phyloP scores from a whole-genome alignment of 2,113 vertebrate genomes.

The Carassius carassius region DNA sequence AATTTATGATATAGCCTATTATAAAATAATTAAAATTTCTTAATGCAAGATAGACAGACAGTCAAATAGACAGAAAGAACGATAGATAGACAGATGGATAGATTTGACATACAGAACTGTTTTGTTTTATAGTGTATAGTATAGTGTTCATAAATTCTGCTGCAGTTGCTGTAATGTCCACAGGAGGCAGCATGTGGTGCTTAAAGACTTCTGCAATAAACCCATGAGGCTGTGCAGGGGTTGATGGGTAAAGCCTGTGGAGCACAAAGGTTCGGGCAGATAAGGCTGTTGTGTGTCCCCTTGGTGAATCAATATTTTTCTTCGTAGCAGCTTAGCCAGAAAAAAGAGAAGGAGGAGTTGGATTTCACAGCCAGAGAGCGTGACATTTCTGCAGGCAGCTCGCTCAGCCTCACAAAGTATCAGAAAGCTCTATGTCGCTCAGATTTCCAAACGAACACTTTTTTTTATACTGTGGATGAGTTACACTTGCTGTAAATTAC shows the following conservation, averaged over 20 bases:
- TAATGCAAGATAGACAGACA: background rate
- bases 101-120: background rate
- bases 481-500: conserved; percentile 28
- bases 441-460: conserved; percentile 13
- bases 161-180: conserved; percentile 29
- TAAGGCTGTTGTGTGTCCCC: conserved; percentile 49
- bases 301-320: conserved; percentile 50
- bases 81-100: background rate
- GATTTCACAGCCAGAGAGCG: conserved; percentile 49
- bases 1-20: too few relatives aligned
- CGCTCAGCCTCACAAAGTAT: conserved; percentile 20
- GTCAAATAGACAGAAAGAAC: too few relatives aligned
- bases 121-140: background rate
- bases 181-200: conserved; percentile 22
- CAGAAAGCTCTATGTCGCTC: conserved; percentile 10
- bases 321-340: conserved; percentile 51
- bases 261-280: conserved; percentile 51
- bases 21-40: too few relatives aligned
- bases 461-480: background rate
- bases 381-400: conserved; percentile 46
- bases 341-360: conserved; percentile 51
- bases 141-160: background rate
- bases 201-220: conserved; percentile 25
- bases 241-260: conserved; percentile 37
- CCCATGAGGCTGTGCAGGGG: conserved; percentile 20